A percentile compares a stretch with the other conserved stretches of the same genome.
These are phyloP conservation scores for Malurus melanocephalus DNA, from an alignment of 2,113 vertebrate genomes.

Conservation along the genomic window DNA sequence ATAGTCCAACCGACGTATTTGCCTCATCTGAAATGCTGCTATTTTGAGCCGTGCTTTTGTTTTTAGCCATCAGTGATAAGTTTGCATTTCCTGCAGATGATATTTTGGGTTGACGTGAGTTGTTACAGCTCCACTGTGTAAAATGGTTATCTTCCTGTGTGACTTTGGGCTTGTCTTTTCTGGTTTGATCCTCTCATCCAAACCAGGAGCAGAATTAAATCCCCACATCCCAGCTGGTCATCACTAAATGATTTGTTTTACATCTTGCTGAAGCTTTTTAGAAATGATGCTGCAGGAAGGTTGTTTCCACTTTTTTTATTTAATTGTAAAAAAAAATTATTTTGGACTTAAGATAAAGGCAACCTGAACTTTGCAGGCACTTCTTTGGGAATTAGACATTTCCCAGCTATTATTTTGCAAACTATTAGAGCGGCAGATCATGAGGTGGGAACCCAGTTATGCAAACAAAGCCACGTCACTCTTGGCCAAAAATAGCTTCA, in stretches of 20 bases:
- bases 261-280: not conserved
- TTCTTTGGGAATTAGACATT: not conserved
- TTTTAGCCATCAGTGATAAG: not conserved
- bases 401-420: conserved; percentile 43
- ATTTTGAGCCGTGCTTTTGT: conserved; percentile 34
- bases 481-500: conserved; percentile 48
- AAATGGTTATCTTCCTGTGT: not conserved
- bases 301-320: not conserved
- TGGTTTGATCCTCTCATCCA: not conserved
- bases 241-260: not conserved
- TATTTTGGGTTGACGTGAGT: not conserved
- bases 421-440: conserved; percentile 45
- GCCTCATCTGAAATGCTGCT: conserved; percentile 19
- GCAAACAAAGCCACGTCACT: conserved; percentile 54
- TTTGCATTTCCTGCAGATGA: conserved; percentile 10
- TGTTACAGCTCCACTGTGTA: not conserved
- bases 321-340: not conserved
- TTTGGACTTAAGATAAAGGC: not conserved
- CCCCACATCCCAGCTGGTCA: not conserved
- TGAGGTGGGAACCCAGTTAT: conserved; percentile 58
- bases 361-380: not conserved
- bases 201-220: not conserved
- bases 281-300: not conserved
- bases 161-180: not conserved
- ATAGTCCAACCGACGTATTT: not conserved